Conservation (phyloP, 2,797 vertebrate species). For the Lepilemur ruficaudatus region DNA sequence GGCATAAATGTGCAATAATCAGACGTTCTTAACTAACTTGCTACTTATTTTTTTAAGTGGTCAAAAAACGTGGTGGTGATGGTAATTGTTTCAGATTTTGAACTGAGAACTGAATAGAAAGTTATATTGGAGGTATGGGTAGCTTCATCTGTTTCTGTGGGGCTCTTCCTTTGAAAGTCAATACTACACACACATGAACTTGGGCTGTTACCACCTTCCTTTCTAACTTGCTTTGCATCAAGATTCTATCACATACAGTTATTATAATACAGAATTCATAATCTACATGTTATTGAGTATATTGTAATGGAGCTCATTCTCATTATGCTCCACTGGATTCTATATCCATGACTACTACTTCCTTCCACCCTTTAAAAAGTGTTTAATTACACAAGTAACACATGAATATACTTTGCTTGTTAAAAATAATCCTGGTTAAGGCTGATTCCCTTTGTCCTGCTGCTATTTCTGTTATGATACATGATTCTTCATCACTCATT, state of each 20-base stretch:
- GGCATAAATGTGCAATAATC: not conserved
- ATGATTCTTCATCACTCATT: not conserved
- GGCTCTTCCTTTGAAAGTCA: not conserved
- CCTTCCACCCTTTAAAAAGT: not conserved
- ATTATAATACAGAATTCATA: not conserved
- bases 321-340: not conserved
- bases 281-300: not conserved
- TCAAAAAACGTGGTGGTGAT: not conserved
- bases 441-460: constrained; percentile 44
- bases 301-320: not conserved
- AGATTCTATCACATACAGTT: not conserved
- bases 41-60: not conserved
- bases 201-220: not conserved
- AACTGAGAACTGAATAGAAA: not conserved
- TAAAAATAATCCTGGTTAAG: constrained; percentile 8
- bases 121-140: not conserved
- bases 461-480: not conserved
- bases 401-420: not conserved
- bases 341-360: not conserved
- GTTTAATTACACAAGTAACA: not conserved
- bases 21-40: constrained; percentile 55
- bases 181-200: not conserved
- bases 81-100: not conserved
- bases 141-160: not conserved
- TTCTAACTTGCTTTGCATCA: not conserved